Percentiles rank a stretch among this genome's conserved stretches.
Conservation (phyloP, 2,797 vertebrate species). For the Labroides dimidiatus region DNA sequence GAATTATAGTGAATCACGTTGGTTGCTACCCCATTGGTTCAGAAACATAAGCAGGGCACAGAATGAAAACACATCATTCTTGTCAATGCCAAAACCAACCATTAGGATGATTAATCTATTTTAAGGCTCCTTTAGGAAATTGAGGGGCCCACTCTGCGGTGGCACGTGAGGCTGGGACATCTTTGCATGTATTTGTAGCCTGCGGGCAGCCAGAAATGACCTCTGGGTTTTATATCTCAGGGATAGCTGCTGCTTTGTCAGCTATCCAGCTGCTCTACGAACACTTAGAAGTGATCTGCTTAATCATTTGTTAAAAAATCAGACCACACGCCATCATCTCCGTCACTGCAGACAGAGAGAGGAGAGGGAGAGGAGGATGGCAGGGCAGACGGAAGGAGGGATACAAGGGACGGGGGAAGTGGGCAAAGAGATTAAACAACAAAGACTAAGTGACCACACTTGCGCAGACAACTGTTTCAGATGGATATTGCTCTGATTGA, state of each 20-base stretch:
- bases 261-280: constrained; percentile 45
- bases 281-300: constrained; percentile 54
- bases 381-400: neutral
- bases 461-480: constrained; percentile 11
- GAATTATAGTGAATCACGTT: neutral
- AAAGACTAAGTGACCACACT: neutral
- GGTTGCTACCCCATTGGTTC: neutral
- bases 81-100: neutral
- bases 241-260: constrained; percentile 62
- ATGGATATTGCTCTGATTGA: constrained; percentile 43
- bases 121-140: neutral
- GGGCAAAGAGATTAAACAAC: neutral
- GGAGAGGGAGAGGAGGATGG: constrained; percentile 1
- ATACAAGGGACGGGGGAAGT: neutral
- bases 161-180: neutral
- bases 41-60: neutral
- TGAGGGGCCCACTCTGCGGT: neutral
- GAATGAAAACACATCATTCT: neutral
- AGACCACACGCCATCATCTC: constrained; percentile 33
- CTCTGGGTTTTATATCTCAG: constrained; percentile 49
- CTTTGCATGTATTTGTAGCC: constrained; percentile 10
- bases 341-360: constrained; percentile 7
- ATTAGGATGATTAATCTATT: neutral
- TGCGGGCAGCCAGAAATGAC: constrained; percentile 34
- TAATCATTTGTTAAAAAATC: constrained; percentile 66